Conservation (phyloP, 1,140 invertebrate genomes). For the Monochamus saltuarius region DNA sequence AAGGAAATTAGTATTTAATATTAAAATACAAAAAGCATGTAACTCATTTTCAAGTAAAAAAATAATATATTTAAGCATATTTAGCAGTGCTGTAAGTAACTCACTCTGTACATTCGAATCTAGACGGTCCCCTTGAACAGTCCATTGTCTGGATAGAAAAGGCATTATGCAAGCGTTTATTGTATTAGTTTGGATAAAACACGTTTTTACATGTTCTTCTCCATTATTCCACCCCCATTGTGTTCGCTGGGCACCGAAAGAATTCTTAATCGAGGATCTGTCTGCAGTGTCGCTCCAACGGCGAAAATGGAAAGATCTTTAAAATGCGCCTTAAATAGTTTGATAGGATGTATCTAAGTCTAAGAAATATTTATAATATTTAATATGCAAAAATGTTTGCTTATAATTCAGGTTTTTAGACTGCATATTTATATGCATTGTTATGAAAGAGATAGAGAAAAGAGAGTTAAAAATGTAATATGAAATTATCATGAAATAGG, state of each 20-base stretch:
- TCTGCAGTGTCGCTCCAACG: not conserved
- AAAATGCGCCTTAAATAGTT: no score
- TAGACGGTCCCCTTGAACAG: not conserved
- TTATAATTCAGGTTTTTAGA: no score
- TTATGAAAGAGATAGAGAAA: no score
- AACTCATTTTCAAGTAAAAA: no score
- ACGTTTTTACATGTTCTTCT: conserved; percentile 16
- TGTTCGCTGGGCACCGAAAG: conserved; percentile 9
- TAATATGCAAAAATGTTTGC: no score
- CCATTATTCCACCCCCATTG: conserved; percentile 4
- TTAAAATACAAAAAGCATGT: no score
- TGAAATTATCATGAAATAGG: no score
- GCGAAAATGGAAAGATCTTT: not conserved
- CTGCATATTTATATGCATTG: no score
- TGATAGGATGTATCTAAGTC: not conserved
- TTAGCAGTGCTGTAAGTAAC: no score
- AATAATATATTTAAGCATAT: no score
- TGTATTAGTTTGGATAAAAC: conserved; percentile 15
- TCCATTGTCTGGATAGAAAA: conserved; percentile 1
- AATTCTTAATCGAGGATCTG: conserved; percentile 2
- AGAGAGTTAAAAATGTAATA: no score
- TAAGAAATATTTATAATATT: not conserved
- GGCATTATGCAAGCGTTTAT: conserved; percentile 7
- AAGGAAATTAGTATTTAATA: no score
- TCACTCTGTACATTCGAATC: conserved; percentile 5